Evolutionary conservation across 2,113 vertebrate species (phyloP).

Genomic region (Isurus oxyrinchus): DNA sequence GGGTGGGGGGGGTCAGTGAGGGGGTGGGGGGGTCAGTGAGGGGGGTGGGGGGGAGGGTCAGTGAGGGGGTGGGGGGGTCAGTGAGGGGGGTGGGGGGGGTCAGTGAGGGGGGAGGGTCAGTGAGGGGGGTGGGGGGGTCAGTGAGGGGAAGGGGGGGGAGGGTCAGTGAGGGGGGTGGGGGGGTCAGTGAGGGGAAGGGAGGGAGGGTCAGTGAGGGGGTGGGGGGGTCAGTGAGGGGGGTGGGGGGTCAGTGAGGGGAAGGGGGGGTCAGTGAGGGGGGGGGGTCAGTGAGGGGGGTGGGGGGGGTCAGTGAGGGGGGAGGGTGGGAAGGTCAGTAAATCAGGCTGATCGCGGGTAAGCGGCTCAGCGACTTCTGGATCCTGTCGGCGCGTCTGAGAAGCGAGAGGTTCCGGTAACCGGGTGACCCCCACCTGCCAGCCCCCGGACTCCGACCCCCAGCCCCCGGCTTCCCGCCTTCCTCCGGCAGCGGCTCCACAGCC

Average conservation of each 20-base stretch:
- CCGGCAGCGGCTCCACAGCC: neutral
- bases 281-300: neutral
- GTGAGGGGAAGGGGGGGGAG: conserved; percentile 2
- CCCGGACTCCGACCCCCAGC: neutral
- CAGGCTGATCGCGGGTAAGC: neutral
- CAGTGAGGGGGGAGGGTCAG: neutral
- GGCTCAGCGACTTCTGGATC: no score
- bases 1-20: no score
- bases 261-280: neutral
- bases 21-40: no score
- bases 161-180: neutral
- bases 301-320: neutral
- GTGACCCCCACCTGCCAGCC: neutral
- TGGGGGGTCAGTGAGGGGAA: neutral
- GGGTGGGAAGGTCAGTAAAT: no score
- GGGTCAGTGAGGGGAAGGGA: neutral
- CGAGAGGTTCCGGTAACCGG: neutral
- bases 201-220: neutral
- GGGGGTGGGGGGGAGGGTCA: no score
- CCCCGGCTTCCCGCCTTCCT: no score
- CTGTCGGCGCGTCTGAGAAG: neutral
- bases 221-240: neutral
- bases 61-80: no score
- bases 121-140: neutral
- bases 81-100: neutral